These are phyloP conservation scores for Myotis brandtii DNA, from an alignment of 2,113 vertebrate genomes.

Conservation along the genomic window DNA sequence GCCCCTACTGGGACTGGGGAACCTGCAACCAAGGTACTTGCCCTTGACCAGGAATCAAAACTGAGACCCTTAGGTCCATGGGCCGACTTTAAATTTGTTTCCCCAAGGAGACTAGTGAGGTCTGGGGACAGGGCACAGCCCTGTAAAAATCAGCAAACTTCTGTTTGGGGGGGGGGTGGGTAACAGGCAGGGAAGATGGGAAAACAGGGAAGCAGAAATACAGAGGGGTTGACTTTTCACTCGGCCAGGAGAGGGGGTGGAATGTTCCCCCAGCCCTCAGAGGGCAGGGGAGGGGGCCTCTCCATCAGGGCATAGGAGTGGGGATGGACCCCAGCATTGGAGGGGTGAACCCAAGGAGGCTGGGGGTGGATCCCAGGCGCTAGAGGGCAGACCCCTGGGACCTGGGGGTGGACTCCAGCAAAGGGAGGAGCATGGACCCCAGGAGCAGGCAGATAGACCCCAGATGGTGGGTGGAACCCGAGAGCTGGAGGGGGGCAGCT, in stretches of 20 bases:
- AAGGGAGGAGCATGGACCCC: slow-evolving; percentile 67
- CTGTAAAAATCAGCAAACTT: not conserved
- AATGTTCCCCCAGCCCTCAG: slow-evolving; percentile 88
- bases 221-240: not conserved
- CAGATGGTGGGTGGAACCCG: slow-evolving; percentile 67
- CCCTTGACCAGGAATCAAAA: too few species aligned
- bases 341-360: slow-evolving; percentile 79
- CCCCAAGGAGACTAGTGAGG: slow-evolving; percentile 57
- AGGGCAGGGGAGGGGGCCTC: slow-evolving; percentile 90
- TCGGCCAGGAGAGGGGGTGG: slow-evolving; percentile 87
- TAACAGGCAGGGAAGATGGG: fast-evolving
- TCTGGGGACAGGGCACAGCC: not conserved
- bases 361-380: slow-evolving; percentile 66
- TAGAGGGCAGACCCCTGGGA: slow-evolving; percentile 18
- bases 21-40: too few species aligned
- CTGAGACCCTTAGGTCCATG: too few species aligned
- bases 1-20: too few species aligned
- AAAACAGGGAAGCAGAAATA: not conserved
- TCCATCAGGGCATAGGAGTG: slow-evolving; percentile 92
- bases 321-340: slow-evolving; percentile 78
- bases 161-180: not conserved
- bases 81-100: too few species aligned
- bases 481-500: slow-evolving; percentile 88
- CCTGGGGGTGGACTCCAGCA: slow-evolving; percentile 4
- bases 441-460: slow-evolving; percentile 71